Evolutionary conservation across 2,888 invertebrate species (phyloP), one percentile per base, ranked within the genome.

Genomic region (Antheraea assamensis): DNA sequence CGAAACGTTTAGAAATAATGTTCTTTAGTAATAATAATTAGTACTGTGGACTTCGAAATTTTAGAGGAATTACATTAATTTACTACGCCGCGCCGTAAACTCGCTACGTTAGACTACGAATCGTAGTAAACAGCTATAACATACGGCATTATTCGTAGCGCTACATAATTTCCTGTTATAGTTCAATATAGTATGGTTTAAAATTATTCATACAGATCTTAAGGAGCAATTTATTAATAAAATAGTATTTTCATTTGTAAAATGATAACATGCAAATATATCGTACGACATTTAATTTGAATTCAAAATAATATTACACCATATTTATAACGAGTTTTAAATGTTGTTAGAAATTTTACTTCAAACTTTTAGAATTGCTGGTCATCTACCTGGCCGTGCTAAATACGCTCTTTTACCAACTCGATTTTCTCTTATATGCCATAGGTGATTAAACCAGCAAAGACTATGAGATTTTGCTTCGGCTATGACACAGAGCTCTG

Each of bases 31-130:
- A n/a, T n/a, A n/a, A n/a, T n/a, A 21, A 58, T 58, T 24, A 58
- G 24, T 10, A n/a, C 58, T n/a, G 55, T 21, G 52, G 7, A 17
- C 13, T 8, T 13, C 15, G 17, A 66, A 15, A 30, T 66, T 64
- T 19, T 27, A 66, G 64, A 17, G 30, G 19, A 31, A 5, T n/a
- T 58, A 58, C 2, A 2, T 58, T 19, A 31, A 21, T 68, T 35
- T 68, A 35, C 68, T 68, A 68, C 68, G 35, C 7, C 68, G 35
- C 68, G 68, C 7, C 68, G 68, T 68, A 68, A 35, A 4, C 35
- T 2, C 8, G 21, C 68, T 68, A 68, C 68, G 68, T 17, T 5
- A 10, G 3, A 3, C 24, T 68, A 35, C 31, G 35, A 35, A 21
- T 13, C 35, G 68, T 68, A 68, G 68, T 30, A 17, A 8, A 30